A percentile compares a stretch with the other conserved stretches of the same genome.
Evolutionary conservation across 2,888 invertebrate species (phyloP).

Genomic region (Chaitophorus viminalis): DNA sequence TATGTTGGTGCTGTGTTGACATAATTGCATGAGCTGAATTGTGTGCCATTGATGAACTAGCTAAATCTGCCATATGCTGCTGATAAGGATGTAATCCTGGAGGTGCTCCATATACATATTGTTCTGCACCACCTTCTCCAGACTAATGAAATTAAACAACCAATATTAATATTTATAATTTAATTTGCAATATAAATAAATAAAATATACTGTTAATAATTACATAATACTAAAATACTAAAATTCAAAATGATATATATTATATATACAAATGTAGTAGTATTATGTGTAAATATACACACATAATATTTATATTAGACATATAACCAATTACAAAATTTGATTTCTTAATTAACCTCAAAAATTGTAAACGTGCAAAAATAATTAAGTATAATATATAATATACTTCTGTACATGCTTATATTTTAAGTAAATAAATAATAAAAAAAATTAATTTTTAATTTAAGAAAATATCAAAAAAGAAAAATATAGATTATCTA

Average conservation of each 20-base stretch:
- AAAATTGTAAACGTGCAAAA: slow-evolving; percentile 32
- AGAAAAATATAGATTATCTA: background rate
- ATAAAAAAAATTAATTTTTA: background rate
- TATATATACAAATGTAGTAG: background rate
- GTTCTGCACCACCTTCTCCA: slow-evolving; percentile 55
- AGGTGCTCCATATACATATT: slow-evolving; percentile 55
- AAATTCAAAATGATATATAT: background rate
- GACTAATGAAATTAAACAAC: slow-evolving; percentile 37
- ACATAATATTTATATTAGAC: no score
- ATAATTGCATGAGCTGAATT: slow-evolving; percentile 56
- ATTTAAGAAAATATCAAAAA: background rate
- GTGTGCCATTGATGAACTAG: slow-evolving; percentile 56
- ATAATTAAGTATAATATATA: background rate
- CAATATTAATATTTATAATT: background rate
- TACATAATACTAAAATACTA: background rate
- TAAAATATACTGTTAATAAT: background rate
- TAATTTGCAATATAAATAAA: background rate
- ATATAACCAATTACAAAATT: no score
- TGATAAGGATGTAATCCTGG: slow-evolving; percentile 58
- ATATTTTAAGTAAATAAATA: background rate
- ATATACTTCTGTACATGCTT: slow-evolving; percentile 23
- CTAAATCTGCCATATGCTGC: slow-evolving; percentile 55
- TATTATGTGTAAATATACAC: background rate
- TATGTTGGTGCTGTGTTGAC: slow-evolving; percentile 55
- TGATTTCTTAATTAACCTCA: background rate